Evolutionary conservation across 1,140 invertebrate genomes (phyloP).

Genomic region (Littorina saxatilis): DNA sequence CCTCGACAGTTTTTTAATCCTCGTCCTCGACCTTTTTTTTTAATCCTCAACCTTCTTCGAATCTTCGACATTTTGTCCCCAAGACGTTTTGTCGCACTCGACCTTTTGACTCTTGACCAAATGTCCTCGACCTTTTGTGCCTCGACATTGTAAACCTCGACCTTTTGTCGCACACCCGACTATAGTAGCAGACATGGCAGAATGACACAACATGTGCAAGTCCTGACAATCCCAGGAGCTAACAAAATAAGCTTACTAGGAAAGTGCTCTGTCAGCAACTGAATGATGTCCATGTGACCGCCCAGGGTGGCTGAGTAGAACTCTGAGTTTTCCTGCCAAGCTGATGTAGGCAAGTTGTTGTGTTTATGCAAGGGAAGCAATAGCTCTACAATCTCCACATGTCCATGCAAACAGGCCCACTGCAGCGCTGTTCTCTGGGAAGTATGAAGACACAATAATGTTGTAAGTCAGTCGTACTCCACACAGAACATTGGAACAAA

Average conservation of each 20-base stretch:
- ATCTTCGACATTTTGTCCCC: no score
- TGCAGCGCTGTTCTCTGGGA: conserved; percentile 53
- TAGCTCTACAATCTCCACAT: conserved; percentile 36
- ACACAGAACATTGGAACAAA: background rate
- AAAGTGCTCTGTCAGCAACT: conserved; percentile 43
- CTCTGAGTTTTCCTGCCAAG: conserved; percentile 52
- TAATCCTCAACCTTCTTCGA: no score
- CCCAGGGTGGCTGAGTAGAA: conserved; percentile 55
- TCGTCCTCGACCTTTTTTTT: no score
- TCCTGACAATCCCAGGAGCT: no score
- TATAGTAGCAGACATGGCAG: no score
- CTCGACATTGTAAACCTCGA: no score
- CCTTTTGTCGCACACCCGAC: no score
- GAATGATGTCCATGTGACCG: conserved; percentile 49
- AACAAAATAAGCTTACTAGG: conserved; percentile 54
- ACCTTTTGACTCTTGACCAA: no score
- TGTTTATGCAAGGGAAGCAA: conserved; percentile 38
- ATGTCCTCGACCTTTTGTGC: no score
- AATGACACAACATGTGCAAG: no score
- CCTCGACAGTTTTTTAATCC: no score
- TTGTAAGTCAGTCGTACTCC: background rate
- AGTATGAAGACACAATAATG: background rate
- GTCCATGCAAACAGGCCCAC: conserved; percentile 41
- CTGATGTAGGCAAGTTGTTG: conserved; percentile 17
- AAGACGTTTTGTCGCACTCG: no score